Evolutionary conservation across 2,113 vertebrate species (phyloP).

Genomic region (Zootoca vivipara): DNA sequence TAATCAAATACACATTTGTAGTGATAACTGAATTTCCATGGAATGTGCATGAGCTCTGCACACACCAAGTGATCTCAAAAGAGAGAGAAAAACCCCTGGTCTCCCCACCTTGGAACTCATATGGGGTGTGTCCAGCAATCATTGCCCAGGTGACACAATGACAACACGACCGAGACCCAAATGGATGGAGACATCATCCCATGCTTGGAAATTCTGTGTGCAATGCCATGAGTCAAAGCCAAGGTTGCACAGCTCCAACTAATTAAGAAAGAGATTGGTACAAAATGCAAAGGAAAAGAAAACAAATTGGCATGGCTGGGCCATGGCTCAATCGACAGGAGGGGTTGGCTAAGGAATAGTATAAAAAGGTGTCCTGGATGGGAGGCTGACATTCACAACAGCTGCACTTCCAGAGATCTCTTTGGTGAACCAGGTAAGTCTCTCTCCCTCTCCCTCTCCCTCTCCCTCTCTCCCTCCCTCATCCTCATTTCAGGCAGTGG

Average conservation of each 20-base stretch:
- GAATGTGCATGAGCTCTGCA: background rate
- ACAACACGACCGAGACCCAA: background rate
- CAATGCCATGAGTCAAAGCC: slow-evolving; percentile 12
- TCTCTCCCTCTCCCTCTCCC: background rate
- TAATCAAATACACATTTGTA: background rate
- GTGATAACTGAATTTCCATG: background rate
- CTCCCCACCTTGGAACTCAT: background rate
- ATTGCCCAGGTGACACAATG: background rate
- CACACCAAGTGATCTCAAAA: background rate
- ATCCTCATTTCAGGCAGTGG: no score
- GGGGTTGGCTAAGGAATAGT: background rate
- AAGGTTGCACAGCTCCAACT: background rate
- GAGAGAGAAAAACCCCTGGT: background rate
- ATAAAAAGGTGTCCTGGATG: slow-evolving; percentile 12
- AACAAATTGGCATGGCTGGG: background rate
- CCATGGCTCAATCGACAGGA: slow-evolving; percentile 40
- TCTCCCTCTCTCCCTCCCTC: no score
- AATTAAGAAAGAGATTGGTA: background rate
- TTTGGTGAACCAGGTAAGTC: slow-evolving; percentile 24
- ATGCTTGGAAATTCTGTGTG: background rate
- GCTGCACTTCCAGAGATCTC: background rate
- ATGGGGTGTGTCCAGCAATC: background rate
- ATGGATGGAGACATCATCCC: no score
- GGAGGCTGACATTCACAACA: background rate
- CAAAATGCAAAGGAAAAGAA: background rate